Percentiles rank a stretch among this genome's conserved stretches.
These are phyloP conservation scores for Alentia gelatinosa DNA, from an alignment of 2,888 invertebrate genomes.

Conservation along the genomic window DNA sequence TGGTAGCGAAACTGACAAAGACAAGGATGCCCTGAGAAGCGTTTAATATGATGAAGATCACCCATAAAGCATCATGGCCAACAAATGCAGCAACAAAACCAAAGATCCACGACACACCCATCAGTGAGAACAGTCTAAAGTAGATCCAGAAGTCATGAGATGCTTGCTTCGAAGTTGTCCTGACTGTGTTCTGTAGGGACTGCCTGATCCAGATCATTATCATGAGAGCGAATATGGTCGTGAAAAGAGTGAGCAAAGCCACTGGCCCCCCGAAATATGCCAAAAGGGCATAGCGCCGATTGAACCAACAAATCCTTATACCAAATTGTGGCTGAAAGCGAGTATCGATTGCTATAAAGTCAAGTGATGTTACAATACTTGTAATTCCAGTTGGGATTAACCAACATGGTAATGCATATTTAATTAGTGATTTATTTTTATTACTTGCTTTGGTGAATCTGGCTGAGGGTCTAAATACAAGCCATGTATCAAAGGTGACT, in stretches of 20 bases:
- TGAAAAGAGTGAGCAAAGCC: background rate
- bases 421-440: background rate
- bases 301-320: constrained; percentile 2
- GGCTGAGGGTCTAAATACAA: background rate
- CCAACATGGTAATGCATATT: constrained; percentile 13
- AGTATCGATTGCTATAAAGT: background rate
- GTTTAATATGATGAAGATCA: constrained; percentile 29
- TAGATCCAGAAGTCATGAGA: background rate
- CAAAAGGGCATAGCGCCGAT: background rate
- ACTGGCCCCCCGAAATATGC: constrained; percentile 3
- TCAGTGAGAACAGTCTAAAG: constrained; percentile 3
- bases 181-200: background rate
- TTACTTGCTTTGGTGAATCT: background rate
- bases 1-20: background rate
- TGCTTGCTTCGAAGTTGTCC: background rate
- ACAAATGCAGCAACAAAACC: constrained; percentile 35
- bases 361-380: background rate
- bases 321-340: constrained; percentile 6
- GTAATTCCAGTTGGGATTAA: background rate
- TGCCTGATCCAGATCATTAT: background rate
- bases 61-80: constrained; percentile 37
- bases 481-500: constrained; percentile 32
- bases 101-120: constrained; percentile 27
- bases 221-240: background rate
- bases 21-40: constrained; percentile 45